Evolutionary conservation across 1,140 invertebrate species (phyloP), one percentile per base, ranked within the genome.

Genomic region (Psix sp.): DNA sequence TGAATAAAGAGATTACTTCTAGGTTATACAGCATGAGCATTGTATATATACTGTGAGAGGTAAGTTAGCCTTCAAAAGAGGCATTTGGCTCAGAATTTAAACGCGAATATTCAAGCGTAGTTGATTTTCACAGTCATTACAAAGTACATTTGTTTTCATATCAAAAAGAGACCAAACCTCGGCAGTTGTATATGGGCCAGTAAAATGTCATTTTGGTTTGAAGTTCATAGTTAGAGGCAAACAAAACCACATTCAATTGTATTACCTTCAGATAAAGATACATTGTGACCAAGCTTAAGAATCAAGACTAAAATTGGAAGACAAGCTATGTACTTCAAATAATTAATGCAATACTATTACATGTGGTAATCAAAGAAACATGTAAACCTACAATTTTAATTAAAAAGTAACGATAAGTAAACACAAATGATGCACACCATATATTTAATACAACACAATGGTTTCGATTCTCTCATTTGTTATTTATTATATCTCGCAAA

Each of bases 211-310:
- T 71, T 66, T 42, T 18, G 36, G 60, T 71, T 71, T 70, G 56
- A 66, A 36, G 54, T 62, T 66, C 39, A 20, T 42, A 45, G 60
- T 60, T 59, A 15, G 66, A 56, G 56, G 65, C 56, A 76, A 48
- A 56, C 52, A 62, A 76, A 76, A 70, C 66, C 66, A 49, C 73
- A 66, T 76, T 76, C 66, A 71, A 71, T 76, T 76, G 57, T 60
- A 48, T 66, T 52, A 70, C 43, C 65, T 68, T 75, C 66, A 49
- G 56, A 57, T 20, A 26, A 11, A 35, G 48, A n/a, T n/a, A 65
- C 59, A 71, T 39, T 48, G 39, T 43, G 48, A 66, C 54, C 38
- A 14, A 31, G 66, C 59, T 70, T 65, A 75, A 75, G n/a, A n/a
- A n/a, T n/a, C n/a, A 70, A 60, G 73, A 70, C 70, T 54, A 48